Evolutionary conservation across 2,797 vertebrate genomes (phyloP), one percentile per base, ranked within the genome.

Genomic region (Phalanger gymnotis): DNA sequence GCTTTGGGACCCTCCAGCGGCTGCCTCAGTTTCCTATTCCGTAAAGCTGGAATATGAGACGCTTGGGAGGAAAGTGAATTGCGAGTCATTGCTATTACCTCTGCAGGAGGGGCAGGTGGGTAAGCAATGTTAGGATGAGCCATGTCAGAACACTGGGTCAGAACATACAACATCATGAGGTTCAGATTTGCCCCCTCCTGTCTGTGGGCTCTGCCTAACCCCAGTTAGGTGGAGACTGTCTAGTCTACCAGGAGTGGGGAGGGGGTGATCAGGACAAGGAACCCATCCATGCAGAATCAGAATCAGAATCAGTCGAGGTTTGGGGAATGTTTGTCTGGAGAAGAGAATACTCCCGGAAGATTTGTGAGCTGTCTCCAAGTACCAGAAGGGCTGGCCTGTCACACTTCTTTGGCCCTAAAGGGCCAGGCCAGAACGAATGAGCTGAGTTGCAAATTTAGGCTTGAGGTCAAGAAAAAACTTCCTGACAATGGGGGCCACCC

Each of bases 71-170:
- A 14, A 66, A 34, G 14, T n/a, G 58, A 66, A 13, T n/a, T 5
- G 31, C 7, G 66, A 22, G 19, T 19, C 16, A 25, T 4, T 4
- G 9, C n/a, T 30, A 0, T 40, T 25, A n/a, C 14, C 61, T 58
- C 61, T 0, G 16, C 90, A 89, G 10, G 92, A 92, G 57, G 56
- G 52, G 94, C 95, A 94, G 73, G 95, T 94, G 95, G 56, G 92
- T 16, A 81, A 93, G 87, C 34, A 25, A 91, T 54, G 22, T 92
- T 58, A n/a, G 54, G 51, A 61, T 95, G 96, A 97, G 93, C 94
- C 96, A 5, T 94, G 93, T 97, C 96, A 96, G 98, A 96, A 87
- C 96, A 96, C 97, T 96, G 96, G 97, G 90, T 97, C 93, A 94
- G 94, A 96, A 87, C 96, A 96, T 95, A 95, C 95, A 97, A 95